Evolutionary conservation across 2,113 vertebrate species (phyloP).

Genomic region (Gnathonemus echidnorhynchus): DNA sequence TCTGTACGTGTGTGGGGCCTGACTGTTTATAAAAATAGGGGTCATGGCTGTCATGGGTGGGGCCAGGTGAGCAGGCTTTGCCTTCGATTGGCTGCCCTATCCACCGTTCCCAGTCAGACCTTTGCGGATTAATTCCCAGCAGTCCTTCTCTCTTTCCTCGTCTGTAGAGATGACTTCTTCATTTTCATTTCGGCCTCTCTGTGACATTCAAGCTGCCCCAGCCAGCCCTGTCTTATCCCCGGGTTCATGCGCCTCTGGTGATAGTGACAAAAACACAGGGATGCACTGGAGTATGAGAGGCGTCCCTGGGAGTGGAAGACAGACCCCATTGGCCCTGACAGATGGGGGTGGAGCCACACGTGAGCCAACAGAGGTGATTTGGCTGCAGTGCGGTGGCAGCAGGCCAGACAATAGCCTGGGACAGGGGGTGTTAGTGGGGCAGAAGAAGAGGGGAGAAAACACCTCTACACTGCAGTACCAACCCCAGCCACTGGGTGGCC

Average conservation of each 20-base stretch:
- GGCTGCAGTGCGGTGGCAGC: constrained; percentile 19
- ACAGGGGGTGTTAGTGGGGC: constrained; percentile 22
- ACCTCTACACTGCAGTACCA: not conserved
- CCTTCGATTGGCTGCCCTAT: not conserved
- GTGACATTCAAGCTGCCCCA: not conserved
- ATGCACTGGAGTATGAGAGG: constrained; percentile 28
- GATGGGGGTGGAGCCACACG: constrained; percentile 39
- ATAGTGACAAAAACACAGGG: not conserved
- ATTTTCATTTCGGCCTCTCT: not conserved
- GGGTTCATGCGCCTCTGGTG: not conserved
- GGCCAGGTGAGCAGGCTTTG: not conserved
- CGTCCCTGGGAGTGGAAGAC: constrained; percentile 37
- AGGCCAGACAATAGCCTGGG: not conserved
- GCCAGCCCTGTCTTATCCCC: not conserved
- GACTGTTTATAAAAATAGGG: not conserved
- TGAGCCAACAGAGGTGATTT: constrained; percentile 39
- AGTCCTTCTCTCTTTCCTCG: not conserved
- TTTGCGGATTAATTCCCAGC: not conserved
- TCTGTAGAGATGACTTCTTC: not conserved
- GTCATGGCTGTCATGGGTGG: not conserved
- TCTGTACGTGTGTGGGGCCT: not conserved
- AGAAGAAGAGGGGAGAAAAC: not conserved
- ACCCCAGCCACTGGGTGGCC: not conserved
- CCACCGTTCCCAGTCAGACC: not conserved
- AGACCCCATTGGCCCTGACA: constrained; percentile 25